Evolutionary conservation across 2,888 invertebrate genomes (phyloP), one percentile per base, ranked within the genome.

Genomic region (Xanthorhoe designata): DNA sequence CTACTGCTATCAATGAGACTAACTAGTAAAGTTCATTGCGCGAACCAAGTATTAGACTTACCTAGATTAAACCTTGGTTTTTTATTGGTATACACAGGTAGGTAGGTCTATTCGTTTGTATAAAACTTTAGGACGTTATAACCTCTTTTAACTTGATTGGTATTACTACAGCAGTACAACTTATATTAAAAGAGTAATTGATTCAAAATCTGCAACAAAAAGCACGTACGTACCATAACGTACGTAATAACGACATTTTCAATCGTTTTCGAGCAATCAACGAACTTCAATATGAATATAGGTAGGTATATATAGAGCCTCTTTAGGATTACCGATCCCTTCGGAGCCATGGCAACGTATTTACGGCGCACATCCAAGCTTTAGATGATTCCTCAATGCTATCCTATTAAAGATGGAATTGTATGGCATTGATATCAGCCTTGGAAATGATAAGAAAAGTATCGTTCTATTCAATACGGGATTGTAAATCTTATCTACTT

Each of bases 311-410:
- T 61, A 42, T 66, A 85, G 89, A 91, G 88, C 88, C 86, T 90
- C 89, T 88, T 87, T 82, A 86, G 91, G 92, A 92, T 92, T 92
- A 92, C 84, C 76, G 86, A 82, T 84, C 86, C 90, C 90, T 82
- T 83, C 83, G 91, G 91, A 73, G 69, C 84, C 83, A 90, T 88
- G 86, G 85, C 72, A 76, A 92, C 90, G 89, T 87, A 86, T 89
- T 89, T 88, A 82, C 84, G 82, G 81, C 84, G 83, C 83, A 85
- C 81, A 86, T 84, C 86, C 80, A 84, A 78, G 89, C 88, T 90
- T 32, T 89, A 90, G 87, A 79, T 80, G 86, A 86, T 84, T 88
- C 89, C 80, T 88, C 89, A 88, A 90, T 88, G 82, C 82, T 90
- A 90, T 90, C 87, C 87, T 87, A 89, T 90, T 91, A 89, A 90